Evolutionary conservation across 2,888 invertebrate genomes (phyloP).

Genomic region (Microchrysa polita): DNA sequence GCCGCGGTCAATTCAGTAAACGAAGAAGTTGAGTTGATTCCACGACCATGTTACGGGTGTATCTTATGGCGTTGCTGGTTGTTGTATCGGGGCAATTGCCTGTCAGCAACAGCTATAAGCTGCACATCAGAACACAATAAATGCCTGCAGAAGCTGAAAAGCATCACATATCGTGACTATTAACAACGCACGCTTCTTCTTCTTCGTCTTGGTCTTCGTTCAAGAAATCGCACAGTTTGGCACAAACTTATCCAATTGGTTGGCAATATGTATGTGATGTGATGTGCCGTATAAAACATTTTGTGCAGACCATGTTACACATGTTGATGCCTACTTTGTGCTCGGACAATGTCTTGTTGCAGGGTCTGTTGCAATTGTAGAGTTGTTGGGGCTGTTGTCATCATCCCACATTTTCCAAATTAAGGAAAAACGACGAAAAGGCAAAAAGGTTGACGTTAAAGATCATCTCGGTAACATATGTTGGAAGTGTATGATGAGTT

Average conservation of each 20-base stretch:
- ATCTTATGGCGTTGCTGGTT: not conserved
- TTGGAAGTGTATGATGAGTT: constrained; percentile 7
- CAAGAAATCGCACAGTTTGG: no score
- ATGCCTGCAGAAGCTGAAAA: constrained; percentile 29
- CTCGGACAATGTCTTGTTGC: constrained; percentile 9
- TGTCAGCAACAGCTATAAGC: not conserved
- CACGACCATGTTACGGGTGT: no score
- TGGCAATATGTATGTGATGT: not conserved
- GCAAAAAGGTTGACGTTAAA: constrained; percentile 31
- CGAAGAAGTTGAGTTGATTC: not conserved
- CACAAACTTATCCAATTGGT: constrained; percentile 17
- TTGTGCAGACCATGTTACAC: constrained; percentile 20
- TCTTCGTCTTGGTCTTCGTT: no score
- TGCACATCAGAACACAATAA: not conserved
- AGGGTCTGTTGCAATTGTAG: not conserved
- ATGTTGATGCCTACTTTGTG: constrained; percentile 27
- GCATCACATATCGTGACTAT: constrained; percentile 44
- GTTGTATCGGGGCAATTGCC: constrained; percentile 8
- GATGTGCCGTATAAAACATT: constrained; percentile 22
- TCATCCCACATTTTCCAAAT: constrained; percentile 27
- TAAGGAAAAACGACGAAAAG: constrained; percentile 28
- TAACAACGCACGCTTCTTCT: constrained; percentile 41
- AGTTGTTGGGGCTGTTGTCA: not conserved
- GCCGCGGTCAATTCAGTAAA: not conserved
- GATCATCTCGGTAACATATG: constrained; percentile 28